Evolutionary conservation across 2,113 vertebrate genomes (phyloP), one percentile per base, ranked within the genome.

Genomic region (Thinocorus orbignyianus): DNA sequence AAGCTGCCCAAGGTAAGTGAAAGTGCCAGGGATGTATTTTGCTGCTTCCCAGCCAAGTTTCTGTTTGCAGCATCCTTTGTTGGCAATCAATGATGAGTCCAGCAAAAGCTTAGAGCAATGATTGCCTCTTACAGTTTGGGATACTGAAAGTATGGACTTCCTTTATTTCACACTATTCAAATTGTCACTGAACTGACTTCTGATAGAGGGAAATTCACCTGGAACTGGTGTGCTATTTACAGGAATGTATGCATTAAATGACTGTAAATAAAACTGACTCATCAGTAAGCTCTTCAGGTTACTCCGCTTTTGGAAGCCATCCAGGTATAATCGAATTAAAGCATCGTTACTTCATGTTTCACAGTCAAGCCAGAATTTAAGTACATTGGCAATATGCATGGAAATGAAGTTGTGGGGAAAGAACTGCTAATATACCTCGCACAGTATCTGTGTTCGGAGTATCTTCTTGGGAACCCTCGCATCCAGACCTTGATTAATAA

Each of bases 311-410:
- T 83, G 93, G 87, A 95, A 93, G 11, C 20, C 62, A 52, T 69
- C 72, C 72, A 82, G n/a, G 6, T 73, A 33, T 68, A 73, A 90
- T 91, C 33, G 68, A 58, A 92, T 91, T 90, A 93, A 95, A 96
- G 46, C 71, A 33, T 81, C 37, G 9, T 85, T 77, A 11, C 64
- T 64, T 93, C 44, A 28, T 92, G 91, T 88, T 95, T 60, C 73
- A n/a, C 96, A 99, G 99, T 99, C 97, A 98, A 99, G 96, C 99
- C 99, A 14, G 99, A 99, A 97, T 98, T 99, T 92, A 99, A 99
- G 95, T 97, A 99, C 51, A 96, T 99, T 30, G 99, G 98, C 51
- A 99, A 99, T 97, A 99, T 99, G 98, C 99, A 99, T 0, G 99
- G 99, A 66, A 99, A 99, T 24, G 99, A 99, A 97, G 99, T 99